phyloP scores from a whole-genome alignment of 92 coral and sea anemone genomes.

The Bergia puertoricense region DNA sequence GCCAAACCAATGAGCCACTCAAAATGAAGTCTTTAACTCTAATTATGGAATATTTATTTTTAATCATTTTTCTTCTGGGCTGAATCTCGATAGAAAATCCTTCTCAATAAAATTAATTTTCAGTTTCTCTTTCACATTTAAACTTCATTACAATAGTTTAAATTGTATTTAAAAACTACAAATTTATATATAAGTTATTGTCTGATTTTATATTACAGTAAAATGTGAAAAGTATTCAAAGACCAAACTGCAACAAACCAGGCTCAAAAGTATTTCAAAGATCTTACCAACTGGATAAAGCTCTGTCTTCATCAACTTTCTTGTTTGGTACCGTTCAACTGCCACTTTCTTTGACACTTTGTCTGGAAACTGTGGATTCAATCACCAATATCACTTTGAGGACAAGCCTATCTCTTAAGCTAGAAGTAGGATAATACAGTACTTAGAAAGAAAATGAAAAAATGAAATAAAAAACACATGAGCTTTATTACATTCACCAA shows the following conservation, averaged over 20 bases:
- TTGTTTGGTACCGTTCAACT: background rate
- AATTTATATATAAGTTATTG: background rate
- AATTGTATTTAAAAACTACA: background rate
- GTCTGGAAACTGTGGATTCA: constrained; percentile 9
- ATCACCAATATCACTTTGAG: background rate
- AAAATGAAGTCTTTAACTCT: background rate
- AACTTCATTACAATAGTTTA: no score
- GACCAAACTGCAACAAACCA: background rate
- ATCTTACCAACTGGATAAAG: constrained; percentile 27
- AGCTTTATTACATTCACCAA: no score
- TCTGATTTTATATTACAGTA: background rate
- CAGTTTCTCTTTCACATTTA: no score
- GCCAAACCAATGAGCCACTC: background rate
- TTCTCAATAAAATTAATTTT: no score
- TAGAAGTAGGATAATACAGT: no score
- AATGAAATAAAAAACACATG: no score
- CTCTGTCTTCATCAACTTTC: constrained; percentile 24
- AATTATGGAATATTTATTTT: no score
- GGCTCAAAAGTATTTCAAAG: constrained; percentile 6
- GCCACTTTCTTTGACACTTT: constrained; percentile 1
- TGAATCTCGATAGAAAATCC: no score
- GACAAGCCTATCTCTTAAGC: no score
- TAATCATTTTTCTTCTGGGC: no score
- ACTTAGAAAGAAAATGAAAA: no score
- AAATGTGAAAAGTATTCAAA: constrained; percentile 12